Evolutionary conservation across 1,140 invertebrate species (phyloP).

Genomic region (Acromyrmex echinatior): DNA sequence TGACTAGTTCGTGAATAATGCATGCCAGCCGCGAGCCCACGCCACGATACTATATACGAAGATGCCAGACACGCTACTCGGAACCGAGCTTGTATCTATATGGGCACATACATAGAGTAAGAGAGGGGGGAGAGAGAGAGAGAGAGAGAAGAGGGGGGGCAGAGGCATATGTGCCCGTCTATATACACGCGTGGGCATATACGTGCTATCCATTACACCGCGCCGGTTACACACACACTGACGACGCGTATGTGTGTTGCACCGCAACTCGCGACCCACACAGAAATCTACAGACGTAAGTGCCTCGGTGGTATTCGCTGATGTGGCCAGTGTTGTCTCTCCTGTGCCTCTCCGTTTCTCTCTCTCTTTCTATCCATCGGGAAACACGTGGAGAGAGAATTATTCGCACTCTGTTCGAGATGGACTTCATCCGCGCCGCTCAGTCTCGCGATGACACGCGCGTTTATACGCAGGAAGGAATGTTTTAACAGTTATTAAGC

Average conservation of each 20-base stretch:
- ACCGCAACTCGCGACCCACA: constrained; percentile 36
- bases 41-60: constrained; percentile 76
- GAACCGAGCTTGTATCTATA: constrained; percentile 74
- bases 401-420: constrained; percentile 28
- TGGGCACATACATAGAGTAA: constrained; percentile 55
- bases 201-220: constrained; percentile 55
- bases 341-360: neutral
- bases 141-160: neutral
- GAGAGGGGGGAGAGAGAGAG: constrained; percentile 21
- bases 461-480: constrained; percentile 37
- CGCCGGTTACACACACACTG: neutral
- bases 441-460: constrained; percentile 26
- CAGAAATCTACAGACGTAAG: constrained; percentile 54
- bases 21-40: constrained; percentile 79
- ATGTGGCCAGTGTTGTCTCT: constrained; percentile 14
- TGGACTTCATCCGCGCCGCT: constrained; percentile 34
- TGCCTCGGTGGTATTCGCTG: constrained; percentile 57
- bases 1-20: constrained; percentile 82
- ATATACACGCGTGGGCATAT: constrained; percentile 59
- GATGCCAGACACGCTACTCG: constrained; percentile 80
- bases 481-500: constrained; percentile 29
- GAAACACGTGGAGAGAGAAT: constrained; percentile 39
- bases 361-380: neutral
- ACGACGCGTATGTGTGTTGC: neutral
- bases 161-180: constrained; percentile 24